Conservation (phyloP, 2,113 vertebrate species). For the Piprites chloris region DNA sequence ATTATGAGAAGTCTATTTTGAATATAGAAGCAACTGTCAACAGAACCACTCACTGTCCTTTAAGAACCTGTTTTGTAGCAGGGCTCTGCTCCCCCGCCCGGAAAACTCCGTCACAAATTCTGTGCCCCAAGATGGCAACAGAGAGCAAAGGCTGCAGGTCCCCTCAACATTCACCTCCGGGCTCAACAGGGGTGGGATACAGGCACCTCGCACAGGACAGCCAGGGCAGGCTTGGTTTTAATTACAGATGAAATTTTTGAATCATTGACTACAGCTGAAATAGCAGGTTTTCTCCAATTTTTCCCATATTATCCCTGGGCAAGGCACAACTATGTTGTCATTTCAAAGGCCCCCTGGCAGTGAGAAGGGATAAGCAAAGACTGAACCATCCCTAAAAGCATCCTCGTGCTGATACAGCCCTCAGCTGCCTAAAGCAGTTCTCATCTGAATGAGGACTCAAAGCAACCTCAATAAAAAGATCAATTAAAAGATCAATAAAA, state of each 20-base stretch:
- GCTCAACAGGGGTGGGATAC: not conserved
- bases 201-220: not conserved
- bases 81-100: not conserved
- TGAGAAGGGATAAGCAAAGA: not conserved
- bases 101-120: not conserved
- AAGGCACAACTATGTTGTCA: not conserved
- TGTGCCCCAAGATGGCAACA: not conserved
- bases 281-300: not conserved
- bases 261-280: not conserved
- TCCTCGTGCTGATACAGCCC: not conserved
- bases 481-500: not conserved
- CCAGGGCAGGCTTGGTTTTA: not conserved
- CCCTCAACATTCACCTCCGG: fast-evolving
- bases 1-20: not conserved
- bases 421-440: not conserved
- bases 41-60: not conserved
- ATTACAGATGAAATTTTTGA: not conserved
- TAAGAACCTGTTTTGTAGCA: not conserved
- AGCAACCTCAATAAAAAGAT: not conserved
- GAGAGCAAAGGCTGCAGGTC: not conserved
- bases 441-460: not conserved
- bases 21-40: not conserved
- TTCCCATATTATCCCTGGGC: not conserved
- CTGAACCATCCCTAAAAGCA: not conserved
- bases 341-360: not conserved